Evolutionary conservation across 2,797 vertebrate species (phyloP).

Genomic region (Pseudochirops corinnae): DNA sequence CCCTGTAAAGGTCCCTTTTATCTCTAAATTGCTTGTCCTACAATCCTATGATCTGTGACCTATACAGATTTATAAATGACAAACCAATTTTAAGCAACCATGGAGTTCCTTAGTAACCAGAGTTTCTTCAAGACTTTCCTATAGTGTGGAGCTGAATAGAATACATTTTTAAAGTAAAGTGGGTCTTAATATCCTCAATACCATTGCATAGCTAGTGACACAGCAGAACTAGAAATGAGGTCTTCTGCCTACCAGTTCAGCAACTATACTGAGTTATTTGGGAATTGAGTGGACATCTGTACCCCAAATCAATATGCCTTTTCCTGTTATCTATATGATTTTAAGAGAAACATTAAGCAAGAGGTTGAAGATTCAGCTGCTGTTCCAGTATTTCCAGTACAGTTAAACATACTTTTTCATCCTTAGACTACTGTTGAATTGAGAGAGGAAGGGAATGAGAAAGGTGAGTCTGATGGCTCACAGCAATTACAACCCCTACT

Average conservation of each 20-base stretch:
- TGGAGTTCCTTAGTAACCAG: neutral
- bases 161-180: neutral
- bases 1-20: neutral
- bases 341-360: neutral
- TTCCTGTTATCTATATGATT: neutral
- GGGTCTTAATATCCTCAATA: neutral
- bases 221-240: neutral
- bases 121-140: constrained; percentile 9
- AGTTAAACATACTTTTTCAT: neutral
- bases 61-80: neutral
- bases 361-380: neutral
- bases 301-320: neutral
- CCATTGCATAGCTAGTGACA: neutral
- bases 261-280: neutral
- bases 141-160: neutral
- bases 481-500: neutral
- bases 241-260: neutral
- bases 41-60: neutral
- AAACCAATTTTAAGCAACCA: neutral
- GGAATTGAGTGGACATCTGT: neutral
- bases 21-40: neutral
- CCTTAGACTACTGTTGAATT: neutral
- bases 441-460: neutral
- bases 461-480: neutral
- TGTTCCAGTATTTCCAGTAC: neutral